Evolutionary conservation across 2,888 invertebrate genomes (phyloP), one percentile per base, ranked within the genome.

Genomic region (Ophion costatus): DNA sequence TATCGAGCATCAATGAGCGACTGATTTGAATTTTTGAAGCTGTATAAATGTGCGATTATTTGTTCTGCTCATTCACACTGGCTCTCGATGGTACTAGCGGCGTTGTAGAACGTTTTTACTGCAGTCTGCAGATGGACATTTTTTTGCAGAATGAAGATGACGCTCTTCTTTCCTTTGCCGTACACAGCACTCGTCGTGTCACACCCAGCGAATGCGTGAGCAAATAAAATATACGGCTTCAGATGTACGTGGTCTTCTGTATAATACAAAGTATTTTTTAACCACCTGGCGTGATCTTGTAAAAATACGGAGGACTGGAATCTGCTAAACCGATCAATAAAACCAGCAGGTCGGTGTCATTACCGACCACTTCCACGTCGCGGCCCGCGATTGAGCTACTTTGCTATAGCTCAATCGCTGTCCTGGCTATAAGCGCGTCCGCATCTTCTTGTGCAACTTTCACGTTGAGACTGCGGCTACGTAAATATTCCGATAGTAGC

Each of bases 371-470:
- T 1, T 24, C 69, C 24, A 69, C 69, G 2, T 51, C 6, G 69
- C 69, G 42, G 69, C 51, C 80, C n/a, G 78, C n/a, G n/a, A n/a
- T n/a, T n/a, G n/a, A n/a, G n/a, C n/a, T 73, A 20, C 73, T 79
- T 11, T 66, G 33, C 20, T n/a, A 3, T 20, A 20, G 66, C 66
- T 66, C 66, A 66, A 66, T 42, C 42, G 38, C 66, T 38, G 66
- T 42, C 9, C 66, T 42, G 3, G 86, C 87, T 51, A 87, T 85
- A 9, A 88, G 33, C 29, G 80, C 66, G 64, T 88, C 87, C 7
- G 87, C 88, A 74, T 88, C 87, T 86, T 86, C 86, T 33, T 29
- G 29, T 10, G 88, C 85, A 69, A 85, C 63, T 64, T 73, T 63
- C 1, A 80, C 80, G 24, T 77, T 42, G n/a, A 88, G 83, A 10